Evolutionary conservation across 2,113 vertebrate genomes (phyloP).

Genomic region (Phrynocephalus versicolor): DNA sequence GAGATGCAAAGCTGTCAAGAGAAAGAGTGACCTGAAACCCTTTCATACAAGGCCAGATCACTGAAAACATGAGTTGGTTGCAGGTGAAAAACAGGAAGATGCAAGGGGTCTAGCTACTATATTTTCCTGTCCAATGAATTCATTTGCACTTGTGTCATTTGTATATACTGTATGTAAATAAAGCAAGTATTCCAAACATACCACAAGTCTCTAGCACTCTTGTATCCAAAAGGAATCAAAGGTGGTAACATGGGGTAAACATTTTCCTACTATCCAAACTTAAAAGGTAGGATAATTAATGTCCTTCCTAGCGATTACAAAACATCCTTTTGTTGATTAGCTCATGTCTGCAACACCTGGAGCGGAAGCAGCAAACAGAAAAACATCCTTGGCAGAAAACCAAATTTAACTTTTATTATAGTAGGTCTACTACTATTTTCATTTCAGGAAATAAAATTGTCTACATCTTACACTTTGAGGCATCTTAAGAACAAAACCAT

Average conservation of each 20-base stretch:
- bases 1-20: not conserved
- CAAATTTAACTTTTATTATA: accelerated
- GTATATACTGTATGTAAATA: not conserved
- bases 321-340: slow-evolving; percentile 14
- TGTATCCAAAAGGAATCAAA: not conserved
- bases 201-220: not conserved
- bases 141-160: not conserved
- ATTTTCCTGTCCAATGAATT: not conserved
- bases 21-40: not conserved
- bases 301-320: slow-evolving; percentile 15
- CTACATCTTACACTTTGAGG: accelerated
- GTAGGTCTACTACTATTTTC: not conserved
- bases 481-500: not conserved
- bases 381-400: not conserved
- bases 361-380: not conserved
- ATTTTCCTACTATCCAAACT: not conserved
- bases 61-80: not conserved
- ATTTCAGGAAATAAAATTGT: not conserved
- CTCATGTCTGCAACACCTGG: slow-evolving; percentile 15
- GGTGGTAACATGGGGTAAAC: not conserved
- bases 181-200: not conserved
- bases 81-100: not conserved
- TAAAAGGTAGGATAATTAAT: slow-evolving; percentile 3
- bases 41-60: not conserved
- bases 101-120: not conserved